Base-by-base conservation (phyloP, 2,113 vertebrate genomes). In the Macquaria ambigua region DNA sequence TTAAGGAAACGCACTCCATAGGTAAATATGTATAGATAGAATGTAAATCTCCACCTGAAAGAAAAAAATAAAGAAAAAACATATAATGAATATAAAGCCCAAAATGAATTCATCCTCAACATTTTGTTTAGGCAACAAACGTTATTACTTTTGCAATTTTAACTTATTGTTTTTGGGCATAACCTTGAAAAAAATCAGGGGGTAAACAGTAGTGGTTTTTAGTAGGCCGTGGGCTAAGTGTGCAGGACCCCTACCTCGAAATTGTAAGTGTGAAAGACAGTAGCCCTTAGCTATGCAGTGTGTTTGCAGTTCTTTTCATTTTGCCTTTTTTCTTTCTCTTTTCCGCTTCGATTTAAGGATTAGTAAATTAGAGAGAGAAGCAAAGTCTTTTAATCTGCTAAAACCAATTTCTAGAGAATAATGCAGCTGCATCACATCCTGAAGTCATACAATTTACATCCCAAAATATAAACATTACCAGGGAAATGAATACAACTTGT, bases 21-120 rank as follows among this genome's bases (percentile, higher is more conserved):
- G 82, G 96, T 98, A 95, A 99, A 99, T 94, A 99, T 96, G 93
- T 99, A 99, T 74, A 99, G 96, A 93, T 96, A 97, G 96, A 99
- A 99, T 46, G 98, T 97, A 94, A 99, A 99, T 94, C 95, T 96
- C 98, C 98, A 99, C 98, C 98, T 99, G 95, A 79, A 96, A 86
- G 91, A 95, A 91, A 87, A 82, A 84, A 94, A 93, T 25, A 48
- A 25, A 94, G 91, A 73, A 90, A 82, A 94, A 89, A 77, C 52
- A 66, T 6, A 80, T 28, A 37, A 1, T 77, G 0, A 79, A 69
- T 46, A 67, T 7, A 52, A 50, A 56, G 23, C 16, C 6, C 2
- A 16, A 23, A 63, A 23, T 16, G 25, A 72, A 39, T 39, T 2
- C 8, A 12, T 4, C 31, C 5, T 55, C 34, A 64, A 34, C 7